Evolutionary conservation across 2,113 vertebrate genomes (phyloP), one percentile per base, ranked within the genome.

Genomic region (Menura novaehollandiae): DNA sequence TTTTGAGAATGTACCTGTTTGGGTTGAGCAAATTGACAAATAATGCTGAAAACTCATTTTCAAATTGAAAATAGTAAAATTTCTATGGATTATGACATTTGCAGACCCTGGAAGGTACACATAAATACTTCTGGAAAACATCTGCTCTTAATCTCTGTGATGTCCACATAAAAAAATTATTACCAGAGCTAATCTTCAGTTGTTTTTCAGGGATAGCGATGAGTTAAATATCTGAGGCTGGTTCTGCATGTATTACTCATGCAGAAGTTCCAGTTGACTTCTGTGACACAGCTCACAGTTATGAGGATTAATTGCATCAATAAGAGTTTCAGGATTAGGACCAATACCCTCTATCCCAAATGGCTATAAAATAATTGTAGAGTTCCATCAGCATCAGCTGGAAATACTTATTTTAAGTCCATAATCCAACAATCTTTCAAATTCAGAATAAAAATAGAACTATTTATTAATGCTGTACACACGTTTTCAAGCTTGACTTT

Each of bases 111-210:
- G 41, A 82, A 91, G 77, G 52, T 72, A 68, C 63, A 47, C 56
- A 63, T 80, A 77, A 79, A 35, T 56, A 89, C 49, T 41, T 59
- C 64, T 91, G 41, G 14, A 88, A 69, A 95, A 92, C 84, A 97
- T 89, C 67, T 94, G 79, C 47, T 91, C 93, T 95, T 88, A 74
- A 95, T 95, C 35, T 85, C 15, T 52, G 13, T 37, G 35, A 69
- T 7, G 6, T 62, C 60, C 80, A 72, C 27, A 39, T 73, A 73
- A 76, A 95, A 94, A 90, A 23, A 87, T 56, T 7, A 95, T 90
- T 90, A 93, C 53, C 53, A 89, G 56, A 85, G 64, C 82, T 82
- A 74, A 94, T 86, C 35, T 72, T 86, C 44, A 88, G 41, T 66
- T 92, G 76, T 95, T 94, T 92, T 80, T 17, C 71, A 62, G 62